Evolutionary conservation across 2,797 vertebrate species (phyloP), one percentile per base, ranked within the genome.

Genomic region (Vultur gryphus): DNA sequence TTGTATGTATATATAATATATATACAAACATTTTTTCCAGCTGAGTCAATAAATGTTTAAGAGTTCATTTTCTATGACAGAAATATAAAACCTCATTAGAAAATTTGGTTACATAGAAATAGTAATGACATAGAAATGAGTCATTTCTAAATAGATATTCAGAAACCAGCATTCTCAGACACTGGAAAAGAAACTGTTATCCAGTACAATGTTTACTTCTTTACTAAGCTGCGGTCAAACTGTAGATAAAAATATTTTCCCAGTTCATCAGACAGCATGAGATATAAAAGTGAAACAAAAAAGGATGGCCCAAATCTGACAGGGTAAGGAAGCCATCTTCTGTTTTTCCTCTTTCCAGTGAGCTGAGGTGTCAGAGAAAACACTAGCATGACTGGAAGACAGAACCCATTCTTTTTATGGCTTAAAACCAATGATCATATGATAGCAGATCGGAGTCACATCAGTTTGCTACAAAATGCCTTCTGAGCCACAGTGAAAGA

Each of bases 21-120:
- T 26, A 70, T 3, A 20, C 4, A 76, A 57, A 51, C 2, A 39
- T 35, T 84, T 92, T 55, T 76, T 70, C 49, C 39, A 93, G 55
- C 14, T 90, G 48, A 93, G 86, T 93, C 84, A 94, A 84, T 73
- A 67, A 89, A 91, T 84, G 69, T 67, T 90, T 52, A 57, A 80
- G 37, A 91, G 59, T 79, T 72, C 24, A 59, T 65, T 58, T 69
- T 79, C 73, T 78, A 71, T 52, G 81, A n/a, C n/a, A 76, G 33
- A 92, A 94, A 79, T 59, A 43, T 4, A 71, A 12, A 65, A 78
- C 3, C 12, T 46, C 20, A 19, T 29, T 57, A 65, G 41, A 88
- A 80, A 55, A 55, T 75, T 26, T 71, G 31, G 62, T 83, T 81
- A 55, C 79, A 79, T 8, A 64, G 61, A 65, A 92, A 94, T 7